phyloP scores from a whole-genome alignment of 1,140 invertebrate genomes.

The Mycetomoellerius zeteki region DNA sequence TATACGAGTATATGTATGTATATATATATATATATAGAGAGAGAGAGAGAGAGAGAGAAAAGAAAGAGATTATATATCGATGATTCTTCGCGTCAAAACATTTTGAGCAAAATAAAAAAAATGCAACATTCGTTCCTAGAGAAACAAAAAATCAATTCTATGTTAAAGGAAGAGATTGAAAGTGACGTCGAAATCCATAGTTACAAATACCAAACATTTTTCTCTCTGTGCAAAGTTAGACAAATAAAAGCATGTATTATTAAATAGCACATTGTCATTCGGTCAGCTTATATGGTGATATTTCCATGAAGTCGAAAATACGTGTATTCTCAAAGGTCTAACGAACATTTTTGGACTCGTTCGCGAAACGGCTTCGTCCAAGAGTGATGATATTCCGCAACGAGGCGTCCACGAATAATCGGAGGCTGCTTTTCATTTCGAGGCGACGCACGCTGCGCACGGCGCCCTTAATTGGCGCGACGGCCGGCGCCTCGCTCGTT shows the following conservation, averaged over 20 bases:
- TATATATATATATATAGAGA: no score
- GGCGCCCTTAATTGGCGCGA: conserved; percentile 53
- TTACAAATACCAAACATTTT: no score
- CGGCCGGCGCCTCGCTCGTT: conserved; percentile 21
- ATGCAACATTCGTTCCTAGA: no score
- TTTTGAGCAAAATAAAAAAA: no score
- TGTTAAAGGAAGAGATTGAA: background rate
- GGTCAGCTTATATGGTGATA: background rate
- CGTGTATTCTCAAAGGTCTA: background rate
- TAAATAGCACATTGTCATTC: background rate
- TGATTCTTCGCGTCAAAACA: no score
- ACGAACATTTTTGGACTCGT: conserved; percentile 3
- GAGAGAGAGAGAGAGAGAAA: no score
- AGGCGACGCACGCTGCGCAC: conserved; percentile 38
- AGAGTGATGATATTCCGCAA: conserved; percentile 9
- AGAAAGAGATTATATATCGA: no score
- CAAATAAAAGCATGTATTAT: background rate
- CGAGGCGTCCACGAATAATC: conserved; percentile 37
- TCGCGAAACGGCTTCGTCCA: background rate
- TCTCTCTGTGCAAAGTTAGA: no score
- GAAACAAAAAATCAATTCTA: no score
- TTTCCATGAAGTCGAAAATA: conserved; percentile 35
- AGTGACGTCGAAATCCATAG: background rate
- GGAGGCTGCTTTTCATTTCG: conserved; percentile 46
- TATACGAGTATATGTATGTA: no score